Evolutionary conservation across 2,113 vertebrate species (phyloP).

Genomic region (Podarcis raffonei): DNA sequence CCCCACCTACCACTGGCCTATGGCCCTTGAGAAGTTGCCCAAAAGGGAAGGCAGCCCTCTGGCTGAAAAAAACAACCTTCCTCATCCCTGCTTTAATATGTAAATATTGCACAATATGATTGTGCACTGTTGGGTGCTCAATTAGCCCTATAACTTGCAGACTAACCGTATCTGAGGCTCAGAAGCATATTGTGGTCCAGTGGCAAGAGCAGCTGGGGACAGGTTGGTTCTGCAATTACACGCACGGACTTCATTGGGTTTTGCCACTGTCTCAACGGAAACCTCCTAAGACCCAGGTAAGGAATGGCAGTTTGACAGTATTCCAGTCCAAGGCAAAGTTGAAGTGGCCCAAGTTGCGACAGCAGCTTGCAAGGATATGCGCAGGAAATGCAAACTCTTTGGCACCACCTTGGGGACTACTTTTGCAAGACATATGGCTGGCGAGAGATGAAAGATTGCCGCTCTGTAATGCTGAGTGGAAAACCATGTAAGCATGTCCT

Average conservation of each 20-base stretch:
- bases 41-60: too few species aligned
- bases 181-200: constrained; percentile 1
- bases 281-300: background rate
- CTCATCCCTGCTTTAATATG: background rate
- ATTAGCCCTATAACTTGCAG: background rate
- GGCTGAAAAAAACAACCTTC: too few species aligned
- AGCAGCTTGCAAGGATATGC: rapidly evolving
- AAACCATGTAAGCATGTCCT: background rate
- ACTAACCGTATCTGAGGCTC: background rate
- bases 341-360: background rate
- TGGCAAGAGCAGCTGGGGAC: background rate
- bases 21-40: too few species aligned
- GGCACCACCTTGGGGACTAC: background rate
- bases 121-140: background rate
- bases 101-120: too few species aligned
- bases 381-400: background rate
- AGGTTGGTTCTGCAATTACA: background rate
- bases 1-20: too few species aligned
- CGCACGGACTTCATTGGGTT: background rate
- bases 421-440: background rate
- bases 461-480: background rate
- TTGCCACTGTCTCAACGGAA: background rate
- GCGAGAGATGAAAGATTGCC: background rate
- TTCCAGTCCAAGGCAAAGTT: background rate
- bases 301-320: background rate